Base-by-base conservation (phyloP, 2,888 invertebrate genomes). In the Crocallis elinguaria region DNA sequence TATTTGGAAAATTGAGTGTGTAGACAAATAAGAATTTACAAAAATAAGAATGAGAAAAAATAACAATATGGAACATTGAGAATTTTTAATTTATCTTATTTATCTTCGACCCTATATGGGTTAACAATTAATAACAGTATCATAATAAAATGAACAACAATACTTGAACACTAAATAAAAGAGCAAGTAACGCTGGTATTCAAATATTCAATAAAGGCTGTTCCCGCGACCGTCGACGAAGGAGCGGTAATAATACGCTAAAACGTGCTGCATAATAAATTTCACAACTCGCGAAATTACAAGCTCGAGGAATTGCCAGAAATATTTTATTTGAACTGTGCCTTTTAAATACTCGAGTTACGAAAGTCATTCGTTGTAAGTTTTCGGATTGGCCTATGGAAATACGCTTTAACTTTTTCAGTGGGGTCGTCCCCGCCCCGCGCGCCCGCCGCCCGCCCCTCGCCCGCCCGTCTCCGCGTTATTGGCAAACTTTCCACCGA, bases 401-500 rank as follows among this genome's bases (percentile, higher is more conserved):
- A 60, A 55, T 60, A 57, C 41, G 55, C 49, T 46, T 42, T 13
- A 55, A 59, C 49, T 62, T 59, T 49, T 61, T 49, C 46, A 41
- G 29, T 35, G 51, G 42, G 44, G 33, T 45, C 49, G 14, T 36
- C 41, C 38, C 41, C 49, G 14, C 38, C 41, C 38, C 41, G 17
- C 30, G 41, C 19, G 39, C 48, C 29, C 41, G 44, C 19, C 43
- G 43, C 43, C 36, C 9, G 30, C 33, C 61, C 32, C 17, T 9
- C 38, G 12, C 29, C 33, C 49, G 44, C 50, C 36, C 32, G 38
- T 29, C 57, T 55, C 62, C 62, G 56, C 57, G 61, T 74, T 77
- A 79, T 79, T 79, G 76, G 62, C 73, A 73, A 79, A 78, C 73
- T 79, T 79, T 71, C 57, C 53, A 42, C 45, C 38, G 66, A 68